Evolutionary conservation across 2,797 vertebrate genomes (phyloP), one percentile per base, ranked within the genome.

Genomic region (Peromyscus aztecus): DNA sequence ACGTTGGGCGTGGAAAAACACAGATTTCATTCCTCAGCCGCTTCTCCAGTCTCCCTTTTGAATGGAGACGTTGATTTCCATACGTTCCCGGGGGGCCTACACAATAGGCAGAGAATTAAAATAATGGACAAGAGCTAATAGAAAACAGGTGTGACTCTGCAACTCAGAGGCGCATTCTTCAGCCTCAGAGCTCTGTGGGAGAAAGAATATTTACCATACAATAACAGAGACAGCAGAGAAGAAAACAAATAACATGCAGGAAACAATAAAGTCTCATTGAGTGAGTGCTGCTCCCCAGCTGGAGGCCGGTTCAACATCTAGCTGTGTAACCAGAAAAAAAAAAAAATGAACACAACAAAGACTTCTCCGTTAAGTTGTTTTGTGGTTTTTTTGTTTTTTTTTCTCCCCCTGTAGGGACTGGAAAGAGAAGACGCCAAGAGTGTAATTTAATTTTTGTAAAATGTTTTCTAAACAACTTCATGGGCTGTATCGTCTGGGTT

Each of bases 61-160:
- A 96, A 94, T 63, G 93, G 97, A 97, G 97, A 96, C 84, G 46
- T 89, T 98, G 97, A 97, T 98, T 98, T 98, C 97, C 96, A 93
- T 96, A 63, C 9, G 13, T 97, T 97, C 98, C 97, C 7, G 97
- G 92, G 40, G 97, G 97, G 96, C 92, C 93, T 4, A 1, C 94
- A 98, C 97, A 98, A 97, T 98, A 97, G 97, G 89, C 13, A 1
- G 94, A 96, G 98, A 98, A 98, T 98, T 97, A 98, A 98, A 98
- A 97, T 98, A 97, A 98, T 69, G 95, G 97, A 91, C 77, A 96
- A 92, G 93, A 97, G 95, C 96, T 98, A 97, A 98, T 88, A 97
- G 98, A 97, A 98, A 98, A 94, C 98, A 98, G 98, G 98, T 98
- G 98, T 94, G 96, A 95, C 96, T 94, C 90, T 88, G 87, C 98